Base-by-base conservation (phyloP, 2,888 invertebrate genomes). In the Petrolisthes manimaculis region DNA sequence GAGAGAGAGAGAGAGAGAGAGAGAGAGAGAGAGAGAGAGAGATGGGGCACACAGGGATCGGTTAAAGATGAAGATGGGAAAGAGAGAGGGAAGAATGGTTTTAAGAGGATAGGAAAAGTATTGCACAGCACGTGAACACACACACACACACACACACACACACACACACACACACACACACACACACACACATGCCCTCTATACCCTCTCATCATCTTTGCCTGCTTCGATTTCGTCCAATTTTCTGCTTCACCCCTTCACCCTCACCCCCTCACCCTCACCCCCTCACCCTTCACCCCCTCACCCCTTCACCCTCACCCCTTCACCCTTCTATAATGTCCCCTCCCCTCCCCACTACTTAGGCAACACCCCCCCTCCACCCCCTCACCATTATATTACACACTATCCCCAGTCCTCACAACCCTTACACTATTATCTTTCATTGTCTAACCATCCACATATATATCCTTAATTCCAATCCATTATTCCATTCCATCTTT, bases 351-450 rank as follows among this genome's bases (percentile, higher is more conserved):
- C 24, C 75, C 24, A n/a, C 24, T 12, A 6, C 79, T 79, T 54
- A 51, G 51, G 53, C 78, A 53, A n/a, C 78, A 14, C 75, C 75
- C 53, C 75, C 77, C 54, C 77, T 14, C 54, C 77, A 51, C 53
- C 77, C 37, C 53, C 77, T 5, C 78, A 79, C 55, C 53, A 79
- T 55, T n/a, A 55, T 55, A 79, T 55, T 55, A 78, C 54, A 53
- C 53, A 51, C 53, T 55, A 79, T 53, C 53, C 78, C 54, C 53
- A 55, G 53, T 55, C 55, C 37, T 37, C 37, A 0, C 37, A 37
- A 0, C 37, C 37, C 37, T 37, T 37, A 1, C 37, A 37, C 37
- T 37, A 37, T 37, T 37, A 37, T 37, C 37, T 37, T 37, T 37
- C 37, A 37, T 37, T 37, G 37, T 37, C 37, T 37, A 37, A 0